Percentiles rank a stretch among this genome's conserved stretches.
These are phyloP conservation scores for Vanessa atalanta DNA, from an alignment of 1,140 invertebrate genomes.

Conservation along the genomic window DNA sequence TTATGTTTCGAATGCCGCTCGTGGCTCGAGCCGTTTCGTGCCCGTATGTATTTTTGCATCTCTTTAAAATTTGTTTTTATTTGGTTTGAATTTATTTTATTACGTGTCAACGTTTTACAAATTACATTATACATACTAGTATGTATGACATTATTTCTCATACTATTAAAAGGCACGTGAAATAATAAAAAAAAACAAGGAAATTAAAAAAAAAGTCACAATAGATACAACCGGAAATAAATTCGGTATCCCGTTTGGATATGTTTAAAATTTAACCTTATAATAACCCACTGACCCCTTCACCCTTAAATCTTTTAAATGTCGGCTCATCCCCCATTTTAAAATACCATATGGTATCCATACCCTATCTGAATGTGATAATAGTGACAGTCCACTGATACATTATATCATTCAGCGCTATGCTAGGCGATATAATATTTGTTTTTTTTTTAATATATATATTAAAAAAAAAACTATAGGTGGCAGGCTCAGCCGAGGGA, in stretches of 20 bases:
- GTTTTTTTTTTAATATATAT: no score
- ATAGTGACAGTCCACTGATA: neutral
- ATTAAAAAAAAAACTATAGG: no score
- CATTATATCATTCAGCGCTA: neutral
- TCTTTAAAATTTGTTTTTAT: neutral
- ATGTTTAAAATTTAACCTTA: neutral
- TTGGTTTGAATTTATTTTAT: neutral
- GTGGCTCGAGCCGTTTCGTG: neutral
- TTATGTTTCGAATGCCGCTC: slow-evolving; percentile 13
- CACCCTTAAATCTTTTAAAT: slow-evolving; percentile 13
- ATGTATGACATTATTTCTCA: no score
- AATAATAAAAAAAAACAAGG: neutral
- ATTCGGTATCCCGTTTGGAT: neutral
- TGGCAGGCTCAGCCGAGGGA: no score
- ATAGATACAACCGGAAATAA: slow-evolving; percentile 1
- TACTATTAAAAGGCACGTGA: no score
- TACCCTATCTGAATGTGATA: neutral
- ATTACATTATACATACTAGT: no score
- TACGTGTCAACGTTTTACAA: no score
- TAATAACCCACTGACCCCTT: neutral
- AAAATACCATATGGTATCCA: slow-evolving; percentile 8
- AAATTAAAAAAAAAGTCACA: neutral
- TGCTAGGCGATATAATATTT: neutral
- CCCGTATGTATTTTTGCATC: slow-evolving; percentile 13
- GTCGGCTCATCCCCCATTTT: slow-evolving; percentile 9